These are phyloP conservation scores for Drosophila mulleri DNA, from an alignment of 2,888 invertebrate species.

Conservation along the genomic window DNA sequence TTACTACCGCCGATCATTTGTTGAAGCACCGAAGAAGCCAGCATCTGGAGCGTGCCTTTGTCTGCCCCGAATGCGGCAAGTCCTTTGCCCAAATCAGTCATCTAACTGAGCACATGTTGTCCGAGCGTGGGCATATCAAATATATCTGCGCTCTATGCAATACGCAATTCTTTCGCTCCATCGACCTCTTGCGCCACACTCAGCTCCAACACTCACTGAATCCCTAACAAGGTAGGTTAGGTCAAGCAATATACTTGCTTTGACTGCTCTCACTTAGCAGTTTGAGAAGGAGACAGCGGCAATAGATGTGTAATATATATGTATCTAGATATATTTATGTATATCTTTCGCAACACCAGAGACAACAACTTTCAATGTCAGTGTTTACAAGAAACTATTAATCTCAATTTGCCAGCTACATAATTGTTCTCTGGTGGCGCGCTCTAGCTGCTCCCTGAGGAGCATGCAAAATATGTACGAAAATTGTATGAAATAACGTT, in stretches of 20 bases:
- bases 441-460: background rate
- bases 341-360: background rate
- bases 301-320: background rate
- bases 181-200: constrained; percentile 54
- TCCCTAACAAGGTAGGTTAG: constrained; percentile 13
- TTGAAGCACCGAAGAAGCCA: constrained; percentile 53
- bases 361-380: background rate
- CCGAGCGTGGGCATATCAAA: constrained; percentile 45
- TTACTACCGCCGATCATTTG: constrained; percentile 68
- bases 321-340: too few species aligned
- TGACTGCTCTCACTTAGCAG: background rate
- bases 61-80: constrained; percentile 58
- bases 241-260: background rate
- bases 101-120: constrained; percentile 47
- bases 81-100: constrained; percentile 58
- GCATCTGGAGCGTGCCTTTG: constrained; percentile 38
- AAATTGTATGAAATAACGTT: background rate
- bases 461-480: background rate
- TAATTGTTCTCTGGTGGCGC: background rate
- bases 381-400: background rate
- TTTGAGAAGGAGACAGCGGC: background rate
- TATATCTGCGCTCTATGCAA: constrained; percentile 49
- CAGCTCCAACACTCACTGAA: constrained; percentile 33
- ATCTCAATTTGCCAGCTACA: background rate
- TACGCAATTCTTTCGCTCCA: constrained; percentile 57